phyloP scores from a whole-genome alignment of 2,113 vertebrate species.

The Oriolus oriolus region DNA sequence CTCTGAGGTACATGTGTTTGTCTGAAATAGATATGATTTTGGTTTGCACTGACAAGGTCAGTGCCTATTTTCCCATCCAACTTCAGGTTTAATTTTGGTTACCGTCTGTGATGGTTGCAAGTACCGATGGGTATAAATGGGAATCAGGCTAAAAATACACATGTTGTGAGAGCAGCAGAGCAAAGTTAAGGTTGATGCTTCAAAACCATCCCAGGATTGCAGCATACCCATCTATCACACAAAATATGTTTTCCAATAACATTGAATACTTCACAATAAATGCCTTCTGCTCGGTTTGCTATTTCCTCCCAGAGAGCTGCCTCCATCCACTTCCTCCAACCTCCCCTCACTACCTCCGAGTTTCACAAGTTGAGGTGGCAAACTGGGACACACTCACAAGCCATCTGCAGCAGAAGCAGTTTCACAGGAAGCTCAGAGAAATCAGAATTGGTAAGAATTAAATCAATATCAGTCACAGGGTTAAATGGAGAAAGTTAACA shows the following conservation, averaged over 20 bases:
- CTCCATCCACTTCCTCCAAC: neutral
- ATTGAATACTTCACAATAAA: neutral
- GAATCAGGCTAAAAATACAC: slow-evolving; percentile 36
- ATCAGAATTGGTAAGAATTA: neutral
- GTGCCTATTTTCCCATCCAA: slow-evolving; percentile 24
- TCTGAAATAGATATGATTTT: neutral
- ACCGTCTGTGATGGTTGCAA: neutral
- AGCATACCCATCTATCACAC: neutral
- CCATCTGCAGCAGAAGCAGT: neutral
- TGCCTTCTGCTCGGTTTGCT: neutral
- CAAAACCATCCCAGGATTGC: neutral
- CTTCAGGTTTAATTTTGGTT: slow-evolving; percentile 38
- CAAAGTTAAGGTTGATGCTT: neutral
- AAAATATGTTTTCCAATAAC: neutral
- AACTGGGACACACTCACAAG: neutral
- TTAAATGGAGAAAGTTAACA: neutral
- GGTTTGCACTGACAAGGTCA: slow-evolving; percentile 38
- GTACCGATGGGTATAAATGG: slow-evolving; percentile 24
- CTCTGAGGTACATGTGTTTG: neutral
- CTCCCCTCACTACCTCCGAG: neutral
- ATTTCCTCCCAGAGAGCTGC: neutral
- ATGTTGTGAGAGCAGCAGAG: neutral
- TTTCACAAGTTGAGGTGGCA: neutral
- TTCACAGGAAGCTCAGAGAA: neutral
- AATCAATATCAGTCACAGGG: neutral